Percentiles rank a stretch among this genome's conserved stretches.
Conservation (phyloP, 2,797 vertebrate genomes). For the Ciconia nigra region DNA sequence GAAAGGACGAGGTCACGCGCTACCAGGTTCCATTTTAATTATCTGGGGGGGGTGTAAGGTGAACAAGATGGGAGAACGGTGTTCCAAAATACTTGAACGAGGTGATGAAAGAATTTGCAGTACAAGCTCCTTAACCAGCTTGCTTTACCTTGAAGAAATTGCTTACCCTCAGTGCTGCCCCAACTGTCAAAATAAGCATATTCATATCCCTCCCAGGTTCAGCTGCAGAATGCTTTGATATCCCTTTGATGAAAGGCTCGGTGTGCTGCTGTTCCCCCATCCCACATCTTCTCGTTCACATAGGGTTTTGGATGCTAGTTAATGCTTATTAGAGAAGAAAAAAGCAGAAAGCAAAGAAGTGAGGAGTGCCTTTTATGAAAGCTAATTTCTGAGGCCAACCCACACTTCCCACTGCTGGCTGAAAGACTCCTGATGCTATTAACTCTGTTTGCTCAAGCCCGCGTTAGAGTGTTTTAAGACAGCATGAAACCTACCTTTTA, state of each 20-base stretch:
- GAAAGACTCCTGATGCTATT: neutral
- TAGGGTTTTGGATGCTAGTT: neutral
- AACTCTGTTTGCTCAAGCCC: neutral
- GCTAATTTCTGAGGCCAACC: conserved; percentile 52
- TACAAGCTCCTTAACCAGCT: neutral
- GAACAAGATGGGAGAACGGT: neutral
- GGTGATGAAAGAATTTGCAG: neutral
- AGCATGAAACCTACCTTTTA: neutral
- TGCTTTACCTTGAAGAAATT: neutral
- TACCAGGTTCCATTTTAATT: neutral
- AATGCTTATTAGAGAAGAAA: neutral
- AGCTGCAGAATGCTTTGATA: neutral
- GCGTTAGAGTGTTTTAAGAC: neutral
- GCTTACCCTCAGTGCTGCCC: neutral
- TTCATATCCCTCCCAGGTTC: neutral
- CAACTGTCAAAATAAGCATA: neutral
- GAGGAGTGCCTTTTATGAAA: conserved; percentile 27
- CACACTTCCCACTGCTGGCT: neutral
- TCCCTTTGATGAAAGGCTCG: neutral
- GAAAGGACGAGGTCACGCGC: neutral
- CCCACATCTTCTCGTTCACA: neutral
- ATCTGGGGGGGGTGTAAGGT: neutral
- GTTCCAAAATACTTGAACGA: neutral
- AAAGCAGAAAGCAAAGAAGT: conserved; percentile 3
- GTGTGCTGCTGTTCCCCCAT: neutral